Percentiles rank a stretch among this genome's conserved stretches.
Conservation (phyloP, 2,113 vertebrate species). For the Saiga tatarica region DNA sequence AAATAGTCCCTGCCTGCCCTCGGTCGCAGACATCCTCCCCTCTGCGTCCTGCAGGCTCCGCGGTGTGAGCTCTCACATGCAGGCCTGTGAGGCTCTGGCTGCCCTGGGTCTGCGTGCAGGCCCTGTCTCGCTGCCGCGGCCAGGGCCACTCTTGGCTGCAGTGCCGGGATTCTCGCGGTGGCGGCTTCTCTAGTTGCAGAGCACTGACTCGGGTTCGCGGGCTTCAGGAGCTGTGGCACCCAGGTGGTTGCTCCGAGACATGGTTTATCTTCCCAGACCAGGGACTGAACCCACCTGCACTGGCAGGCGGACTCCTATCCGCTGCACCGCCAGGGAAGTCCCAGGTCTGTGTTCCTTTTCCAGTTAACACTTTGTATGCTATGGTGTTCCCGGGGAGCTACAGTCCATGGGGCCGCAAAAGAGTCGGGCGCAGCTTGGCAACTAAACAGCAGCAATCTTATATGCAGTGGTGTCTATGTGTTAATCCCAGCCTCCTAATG, state of each 20-base stretch:
- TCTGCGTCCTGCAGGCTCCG: background rate
- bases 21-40: background rate
- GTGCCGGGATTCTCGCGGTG: background rate
- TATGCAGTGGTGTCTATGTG: background rate
- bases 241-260: background rate
- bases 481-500: background rate
- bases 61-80: rapidly evolving
- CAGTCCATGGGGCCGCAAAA: rapidly evolving
- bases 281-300: rapidly evolving
- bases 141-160: rapidly evolving
- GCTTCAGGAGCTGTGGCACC: background rate
- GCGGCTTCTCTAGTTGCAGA: background rate
- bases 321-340: background rate
- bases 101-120: background rate
- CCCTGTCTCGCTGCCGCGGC: rapidly evolving
- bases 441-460: background rate
- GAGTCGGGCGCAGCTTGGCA: background rate
- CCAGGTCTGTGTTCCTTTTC: background rate
- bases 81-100: background rate
- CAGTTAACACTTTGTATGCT: background rate
- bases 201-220: rapidly evolving
- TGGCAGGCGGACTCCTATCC: background rate
- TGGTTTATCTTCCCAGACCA: background rate
- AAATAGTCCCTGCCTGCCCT: background rate
- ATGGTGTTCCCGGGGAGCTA: background rate